Percentiles rank a stretch among this genome's conserved stretches.
phyloP scores from a whole-genome alignment of 1,140 invertebrate species.

The Acromyrmex echinatior region DNA sequence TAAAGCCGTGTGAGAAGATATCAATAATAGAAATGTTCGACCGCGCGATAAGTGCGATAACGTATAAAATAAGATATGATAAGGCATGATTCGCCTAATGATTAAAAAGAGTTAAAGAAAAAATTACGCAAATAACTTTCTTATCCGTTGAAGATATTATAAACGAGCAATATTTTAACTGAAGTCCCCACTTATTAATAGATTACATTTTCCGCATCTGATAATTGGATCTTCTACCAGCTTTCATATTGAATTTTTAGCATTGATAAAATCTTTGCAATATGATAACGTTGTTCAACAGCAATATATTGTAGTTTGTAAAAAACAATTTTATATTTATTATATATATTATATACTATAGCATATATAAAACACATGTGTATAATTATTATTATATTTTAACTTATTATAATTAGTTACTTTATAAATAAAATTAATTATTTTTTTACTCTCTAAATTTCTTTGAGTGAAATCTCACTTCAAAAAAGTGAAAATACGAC shows the following conservation, averaged over 20 bases:
- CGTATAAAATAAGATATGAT: constrained; percentile 65
- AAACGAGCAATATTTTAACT: constrained; percentile 10
- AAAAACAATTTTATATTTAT: neutral
- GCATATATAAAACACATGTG: neutral
- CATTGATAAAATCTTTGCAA: neutral
- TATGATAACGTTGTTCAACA: neutral
- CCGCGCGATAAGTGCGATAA: constrained; percentile 70
- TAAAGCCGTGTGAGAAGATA: constrained; percentile 36
- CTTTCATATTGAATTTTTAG: neutral
- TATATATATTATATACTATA: neutral
- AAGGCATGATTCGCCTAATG: constrained; percentile 60
- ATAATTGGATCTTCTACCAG: neutral
- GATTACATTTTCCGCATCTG: constrained; percentile 8
- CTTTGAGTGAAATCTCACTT: no score
- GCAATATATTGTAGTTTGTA: neutral
- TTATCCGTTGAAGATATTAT: constrained; percentile 29
- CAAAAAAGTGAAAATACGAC: no score
- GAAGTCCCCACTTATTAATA: neutral
- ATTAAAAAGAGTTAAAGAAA: constrained; percentile 60
- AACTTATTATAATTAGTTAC: neutral
- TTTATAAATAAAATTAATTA: neutral
- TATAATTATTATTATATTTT: neutral
- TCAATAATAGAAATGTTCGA: constrained; percentile 72
- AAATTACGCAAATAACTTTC: constrained; percentile 42
- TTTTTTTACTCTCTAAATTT: neutral